These are phyloP conservation scores for Enteromius argenteus DNA, from an alignment of 2,797 vertebrate species.

Conservation along the genomic window DNA sequence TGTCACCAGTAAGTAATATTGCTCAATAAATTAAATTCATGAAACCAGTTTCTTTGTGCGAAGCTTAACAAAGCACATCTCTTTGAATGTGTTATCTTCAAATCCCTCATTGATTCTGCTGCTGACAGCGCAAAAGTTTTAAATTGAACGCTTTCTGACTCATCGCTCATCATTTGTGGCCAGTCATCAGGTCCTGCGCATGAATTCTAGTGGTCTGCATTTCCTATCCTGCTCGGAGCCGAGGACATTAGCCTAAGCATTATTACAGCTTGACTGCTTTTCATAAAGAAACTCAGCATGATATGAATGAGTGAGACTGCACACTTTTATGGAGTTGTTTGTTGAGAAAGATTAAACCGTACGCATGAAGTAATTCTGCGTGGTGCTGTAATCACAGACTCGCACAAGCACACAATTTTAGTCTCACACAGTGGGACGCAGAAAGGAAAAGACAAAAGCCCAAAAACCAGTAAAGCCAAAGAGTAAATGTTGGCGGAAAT, in stretches of 20 bases:
- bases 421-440: background rate
- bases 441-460: background rate
- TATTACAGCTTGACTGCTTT: conserved; percentile 37
- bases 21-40: background rate
- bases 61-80: background rate
- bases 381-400: conserved; percentile 41
- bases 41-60: background rate
- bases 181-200: conserved; percentile 26
- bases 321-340: conserved; percentile 26
- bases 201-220: conserved; percentile 6
- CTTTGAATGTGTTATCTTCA: conserved; percentile 11
- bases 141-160: conserved; percentile 35
- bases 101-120: background rate
- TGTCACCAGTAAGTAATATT: background rate
- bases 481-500: background rate
- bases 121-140: conserved; percentile 6
- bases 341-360: conserved; percentile 22
- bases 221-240: conserved; percentile 11
- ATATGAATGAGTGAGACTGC: conserved; percentile 15
- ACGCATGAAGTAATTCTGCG: conserved; percentile 32
- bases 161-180: conserved; percentile 25
- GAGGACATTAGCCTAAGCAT: conserved; percentile 14
- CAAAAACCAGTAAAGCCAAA: background rate
- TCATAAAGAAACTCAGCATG: conserved; percentile 45
- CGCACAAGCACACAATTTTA: conserved; percentile 12